phyloP scores from a whole-genome alignment of 2,888 invertebrate genomes.

The Cheiracanthium punctorium region DNA sequence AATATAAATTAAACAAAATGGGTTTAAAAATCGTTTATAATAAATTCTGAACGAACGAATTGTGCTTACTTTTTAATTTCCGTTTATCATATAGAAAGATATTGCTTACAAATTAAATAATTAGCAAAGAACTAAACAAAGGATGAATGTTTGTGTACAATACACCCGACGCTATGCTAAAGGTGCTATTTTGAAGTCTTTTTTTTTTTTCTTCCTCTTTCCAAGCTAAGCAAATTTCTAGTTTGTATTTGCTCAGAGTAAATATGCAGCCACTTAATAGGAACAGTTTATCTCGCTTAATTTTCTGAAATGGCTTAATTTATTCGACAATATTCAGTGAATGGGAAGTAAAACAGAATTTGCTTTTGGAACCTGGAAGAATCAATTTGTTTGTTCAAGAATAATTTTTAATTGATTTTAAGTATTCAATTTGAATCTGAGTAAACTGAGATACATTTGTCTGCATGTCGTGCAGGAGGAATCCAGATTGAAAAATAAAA shows the following conservation, averaged over 20 bases:
- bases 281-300: neutral
- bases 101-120: neutral
- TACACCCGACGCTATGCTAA: neutral
- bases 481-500: too few species aligned
- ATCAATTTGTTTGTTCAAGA: neutral
- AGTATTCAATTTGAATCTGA: neutral
- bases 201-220: neutral
- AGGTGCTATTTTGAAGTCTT: neutral
- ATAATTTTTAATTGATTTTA: conserved; percentile 12
- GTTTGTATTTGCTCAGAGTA: neutral
- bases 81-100: neutral
- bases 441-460: neutral
- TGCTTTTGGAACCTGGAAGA: neutral
- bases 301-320: neutral
- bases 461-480: neutral
- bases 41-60: too few species aligned
- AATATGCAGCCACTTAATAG: neutral
- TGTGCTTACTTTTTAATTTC: too few species aligned
- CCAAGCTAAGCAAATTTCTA: neutral
- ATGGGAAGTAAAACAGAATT: conserved; percentile 4
- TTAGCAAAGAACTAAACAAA: neutral
- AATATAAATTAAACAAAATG: too few species aligned
- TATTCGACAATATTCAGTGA: neutral
- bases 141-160: neutral
- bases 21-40: too few species aligned